These are phyloP conservation scores for Macrochelys suwanniensis DNA, from an alignment of 2,797 vertebrate genomes.

Conservation along the genomic window DNA sequence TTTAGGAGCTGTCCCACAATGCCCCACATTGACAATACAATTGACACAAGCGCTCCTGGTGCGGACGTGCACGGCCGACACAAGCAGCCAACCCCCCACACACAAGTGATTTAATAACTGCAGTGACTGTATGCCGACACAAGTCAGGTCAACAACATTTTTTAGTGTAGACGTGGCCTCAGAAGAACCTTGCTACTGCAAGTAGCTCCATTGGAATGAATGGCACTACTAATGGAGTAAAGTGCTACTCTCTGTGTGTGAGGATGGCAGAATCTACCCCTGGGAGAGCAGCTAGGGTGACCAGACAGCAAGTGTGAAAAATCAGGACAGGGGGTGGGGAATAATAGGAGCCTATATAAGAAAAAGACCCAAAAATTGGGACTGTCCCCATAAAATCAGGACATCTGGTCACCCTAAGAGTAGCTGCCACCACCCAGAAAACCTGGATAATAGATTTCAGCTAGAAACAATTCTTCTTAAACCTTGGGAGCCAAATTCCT, in stretches of 20 bases:
- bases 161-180: not conserved
- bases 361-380: too few relatives aligned
- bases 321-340: too few relatives aligned
- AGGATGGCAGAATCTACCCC: not conserved
- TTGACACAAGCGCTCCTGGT: not conserved
- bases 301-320: too few relatives aligned
- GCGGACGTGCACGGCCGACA: not conserved
- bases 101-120: not conserved
- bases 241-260: not conserved
- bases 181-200: not conserved
- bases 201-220: not conserved
- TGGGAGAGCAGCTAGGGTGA: not conserved
- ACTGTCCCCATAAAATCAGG: too few relatives aligned
- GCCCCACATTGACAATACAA: not conserved
- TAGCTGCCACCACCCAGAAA: not conserved
- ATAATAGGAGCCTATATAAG: too few relatives aligned
- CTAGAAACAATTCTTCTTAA: not conserved
- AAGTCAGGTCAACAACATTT: not conserved
- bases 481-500: not conserved
- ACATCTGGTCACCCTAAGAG: not conserved
- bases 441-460: not conserved
- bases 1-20: not conserved
- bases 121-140: not conserved
- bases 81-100: not conserved
- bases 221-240: not conserved